These are phyloP conservation scores for Sisyra terminalis DNA, from an alignment of 2,888 invertebrate genomes.

Conservation along the genomic window DNA sequence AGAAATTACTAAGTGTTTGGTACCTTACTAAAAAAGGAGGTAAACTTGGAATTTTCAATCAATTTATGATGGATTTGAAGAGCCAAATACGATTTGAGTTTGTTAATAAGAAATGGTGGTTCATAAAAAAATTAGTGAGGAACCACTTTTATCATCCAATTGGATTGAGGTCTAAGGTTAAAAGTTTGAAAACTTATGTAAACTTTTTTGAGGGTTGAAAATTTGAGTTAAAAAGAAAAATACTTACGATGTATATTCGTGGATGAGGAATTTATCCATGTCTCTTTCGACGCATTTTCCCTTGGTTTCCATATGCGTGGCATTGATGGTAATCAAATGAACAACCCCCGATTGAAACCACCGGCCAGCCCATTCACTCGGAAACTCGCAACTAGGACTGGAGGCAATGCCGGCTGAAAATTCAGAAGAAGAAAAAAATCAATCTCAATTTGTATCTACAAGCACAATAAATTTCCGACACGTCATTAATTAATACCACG, in stretches of 20 bases:
- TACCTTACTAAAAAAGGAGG: too few species aligned
- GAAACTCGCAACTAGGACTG: slow-evolving; percentile 53
- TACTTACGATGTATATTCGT: slow-evolving; percentile 24
- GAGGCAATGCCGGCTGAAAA: slow-evolving; percentile 11
- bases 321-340: slow-evolving; percentile 40
- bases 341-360: slow-evolving; percentile 59
- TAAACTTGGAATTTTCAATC: too few species aligned
- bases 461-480: neutral
- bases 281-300: slow-evolving; percentile 49
- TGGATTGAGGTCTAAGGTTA: too few species aligned
- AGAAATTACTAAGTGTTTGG: too few species aligned
- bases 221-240: slow-evolving; percentile 2
- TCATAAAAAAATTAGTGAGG: too few species aligned
- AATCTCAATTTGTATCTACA: neutral
- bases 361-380: slow-evolving; percentile 47
- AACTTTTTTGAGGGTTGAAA: neutral
- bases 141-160: too few species aligned
- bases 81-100: too few species aligned
- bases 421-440: slow-evolving; percentile 4
- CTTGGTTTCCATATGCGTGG: slow-evolving; percentile 45
- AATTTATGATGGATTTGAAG: too few species aligned
- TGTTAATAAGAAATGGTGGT: too few species aligned
- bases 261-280: slow-evolving; percentile 47
- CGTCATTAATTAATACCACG: too few species aligned
- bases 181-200: too few species aligned